These are phyloP conservation scores for Hyphantria cunea DNA, from an alignment of 1,140 invertebrate species.

Conservation along the genomic window DNA sequence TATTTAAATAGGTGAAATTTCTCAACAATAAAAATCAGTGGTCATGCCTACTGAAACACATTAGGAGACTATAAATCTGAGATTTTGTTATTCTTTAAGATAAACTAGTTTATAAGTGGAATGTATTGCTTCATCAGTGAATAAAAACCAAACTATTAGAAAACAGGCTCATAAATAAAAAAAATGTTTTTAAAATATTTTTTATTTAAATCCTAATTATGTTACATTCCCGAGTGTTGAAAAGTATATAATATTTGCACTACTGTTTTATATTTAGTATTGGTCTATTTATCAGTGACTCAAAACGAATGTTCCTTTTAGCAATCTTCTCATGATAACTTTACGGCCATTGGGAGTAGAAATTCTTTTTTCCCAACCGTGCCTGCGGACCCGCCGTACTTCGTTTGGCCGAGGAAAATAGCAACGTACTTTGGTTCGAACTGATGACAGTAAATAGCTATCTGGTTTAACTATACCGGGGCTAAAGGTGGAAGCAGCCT, in stretches of 20 bases:
- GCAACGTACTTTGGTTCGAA: slow-evolving; percentile 80
- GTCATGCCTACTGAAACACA: no score
- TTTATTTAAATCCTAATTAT: slow-evolving; percentile 9
- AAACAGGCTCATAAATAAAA: slow-evolving; percentile 33
- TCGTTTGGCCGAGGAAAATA: slow-evolving; percentile 89
- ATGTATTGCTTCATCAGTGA: slow-evolving; percentile 26
- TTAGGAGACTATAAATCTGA: no score
- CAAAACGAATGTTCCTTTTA: slow-evolving; percentile 87
- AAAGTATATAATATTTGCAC: no score
- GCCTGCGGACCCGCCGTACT: slow-evolving; percentile 85
- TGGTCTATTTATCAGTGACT: slow-evolving; percentile 81
- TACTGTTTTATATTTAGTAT: no score
- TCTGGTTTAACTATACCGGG: slow-evolving; percentile 58
- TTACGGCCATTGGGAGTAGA: slow-evolving; percentile 85
- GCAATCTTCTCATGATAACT: slow-evolving; percentile 88
- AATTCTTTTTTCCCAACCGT: slow-evolving; percentile 87
- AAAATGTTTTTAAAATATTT: slow-evolving; percentile 3
- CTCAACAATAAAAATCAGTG: no score
- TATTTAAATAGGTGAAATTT: no score
- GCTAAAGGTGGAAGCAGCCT: slow-evolving; percentile 35
- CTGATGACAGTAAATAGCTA: slow-evolving; percentile 48
- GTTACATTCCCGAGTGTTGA: no score
- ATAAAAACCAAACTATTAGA: slow-evolving; percentile 1
- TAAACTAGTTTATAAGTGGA: slow-evolving; percentile 29
- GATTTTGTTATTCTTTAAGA: slow-evolving; percentile 28